A percentile compares a stretch with the other conserved stretches of the same genome.
These are phyloP conservation scores for Pantala flavescens DNA, from an alignment of 1,140 invertebrate species.

Conservation along the genomic window DNA sequence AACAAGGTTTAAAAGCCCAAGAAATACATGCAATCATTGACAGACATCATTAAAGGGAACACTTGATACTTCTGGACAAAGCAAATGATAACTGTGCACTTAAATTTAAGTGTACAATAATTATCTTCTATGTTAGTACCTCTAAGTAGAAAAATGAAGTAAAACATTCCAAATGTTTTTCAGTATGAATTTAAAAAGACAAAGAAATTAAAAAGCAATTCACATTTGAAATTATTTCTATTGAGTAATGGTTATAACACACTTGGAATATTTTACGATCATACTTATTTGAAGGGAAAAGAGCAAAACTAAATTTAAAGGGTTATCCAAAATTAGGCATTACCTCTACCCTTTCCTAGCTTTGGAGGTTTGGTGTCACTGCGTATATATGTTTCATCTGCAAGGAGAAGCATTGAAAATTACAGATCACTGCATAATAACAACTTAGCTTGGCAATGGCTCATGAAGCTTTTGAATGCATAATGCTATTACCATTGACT, in stretches of 20 bases:
- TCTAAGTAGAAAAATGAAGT: neutral
- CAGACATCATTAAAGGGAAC: neutral
- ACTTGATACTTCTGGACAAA: neutral
- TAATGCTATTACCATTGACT: neutral
- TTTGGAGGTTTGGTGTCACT: conserved; percentile 73
- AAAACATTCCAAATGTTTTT: neutral
- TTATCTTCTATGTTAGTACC: neutral
- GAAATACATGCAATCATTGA: neutral
- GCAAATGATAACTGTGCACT: neutral
- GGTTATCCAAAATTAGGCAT: conserved; percentile 9
- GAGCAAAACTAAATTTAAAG: neutral
- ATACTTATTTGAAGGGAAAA: neutral
- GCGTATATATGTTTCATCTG: conserved; percentile 67
- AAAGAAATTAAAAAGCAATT: neutral
- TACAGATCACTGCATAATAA: neutral
- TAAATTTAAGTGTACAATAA: neutral
- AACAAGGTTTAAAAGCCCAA: neutral
- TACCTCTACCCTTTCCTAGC: conserved; percentile 68
- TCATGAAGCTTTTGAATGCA: neutral
- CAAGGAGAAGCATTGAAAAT: conserved; percentile 27
- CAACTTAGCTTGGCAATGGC: neutral
- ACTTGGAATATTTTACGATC: neutral
- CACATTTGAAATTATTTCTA: neutral
- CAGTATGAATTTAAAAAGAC: neutral
- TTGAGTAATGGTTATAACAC: neutral